Conservation (phyloP, 1,140 invertebrate species). For the Penaeus vannamei region DNA sequence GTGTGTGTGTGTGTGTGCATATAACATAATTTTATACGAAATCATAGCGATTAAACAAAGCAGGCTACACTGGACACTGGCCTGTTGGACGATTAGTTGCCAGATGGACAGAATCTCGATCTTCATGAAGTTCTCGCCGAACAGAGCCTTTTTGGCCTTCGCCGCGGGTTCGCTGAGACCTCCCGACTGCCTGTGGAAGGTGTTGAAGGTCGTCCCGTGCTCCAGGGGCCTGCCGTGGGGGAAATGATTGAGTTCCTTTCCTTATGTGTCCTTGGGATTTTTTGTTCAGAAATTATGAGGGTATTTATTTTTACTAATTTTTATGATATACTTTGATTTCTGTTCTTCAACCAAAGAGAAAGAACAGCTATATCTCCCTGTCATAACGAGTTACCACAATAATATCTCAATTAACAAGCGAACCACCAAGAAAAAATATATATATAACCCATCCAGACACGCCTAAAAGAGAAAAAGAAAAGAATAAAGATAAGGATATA, state of each 20-base stretch:
- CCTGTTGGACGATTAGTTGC: constrained; percentile 58
- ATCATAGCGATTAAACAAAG: neutral
- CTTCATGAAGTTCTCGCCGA: constrained; percentile 64
- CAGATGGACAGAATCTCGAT: constrained; percentile 56
- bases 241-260: neutral
- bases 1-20: neutral
- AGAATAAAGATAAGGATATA: too few relatives aligned
- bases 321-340: too few relatives aligned
- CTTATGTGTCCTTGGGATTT: too few relatives aligned
- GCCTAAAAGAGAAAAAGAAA: too few relatives aligned
- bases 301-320: too few relatives aligned
- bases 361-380: too few relatives aligned
- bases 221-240: constrained; percentile 52
- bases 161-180: constrained; percentile 42
- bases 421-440: too few relatives aligned
- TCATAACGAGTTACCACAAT: too few relatives aligned
- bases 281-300: too few relatives aligned
- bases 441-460: too few relatives aligned
- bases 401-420: too few relatives aligned
- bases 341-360: too few relatives aligned
- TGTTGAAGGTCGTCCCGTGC: constrained; percentile 43
- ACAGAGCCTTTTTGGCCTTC: constrained; percentile 1
- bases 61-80: constrained; percentile 2
- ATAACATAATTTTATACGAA: neutral
- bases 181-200: constrained; percentile 34